Base-by-base conservation (phyloP, 64 coral and sea anemone genomes). In the Stichodactyla helianthus region DNA sequence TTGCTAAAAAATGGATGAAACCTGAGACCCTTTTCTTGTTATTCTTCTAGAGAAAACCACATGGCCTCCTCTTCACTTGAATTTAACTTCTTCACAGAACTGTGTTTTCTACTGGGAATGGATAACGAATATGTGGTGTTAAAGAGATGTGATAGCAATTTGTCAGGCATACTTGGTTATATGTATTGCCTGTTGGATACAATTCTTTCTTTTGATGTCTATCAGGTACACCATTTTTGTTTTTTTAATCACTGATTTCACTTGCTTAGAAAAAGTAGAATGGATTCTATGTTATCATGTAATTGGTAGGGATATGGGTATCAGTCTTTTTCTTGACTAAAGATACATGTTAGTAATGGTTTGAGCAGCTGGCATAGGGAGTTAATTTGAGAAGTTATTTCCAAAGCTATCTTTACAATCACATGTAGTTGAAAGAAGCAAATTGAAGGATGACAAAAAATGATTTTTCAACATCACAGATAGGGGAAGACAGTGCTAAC, bases 31-130 rank as follows among this genome's bases (percentile, higher is more conserved):
- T 20, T 16, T 16, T 52, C 10, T 63, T 5, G 44, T 56, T 22
- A 28, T 79, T 79, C 0, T 79, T 52, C 53, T 52, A 19, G n/a
- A 77, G 65, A 54, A 84, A 90, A 79, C 25, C 20, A 77, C 51
- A 58, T 63, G 16, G 7, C 77, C 4, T 28, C 50, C 55, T 68
- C 90, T 8, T 17, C 85, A 59, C 52, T 86, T 59, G 90, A 92
- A 50, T 92, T 92, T 87, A 60, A 87, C 50, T 92, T 92, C 80
- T 92, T 92, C 59, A 83, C 54, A 53, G 90, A 92, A 83, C 20
- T 92, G 2, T 92, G 85, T 71, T 10, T 52, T 11, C 52, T 92
- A 28, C 11, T 92, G n/a, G 85, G 90, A 79, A 25, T 92, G 17
- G 68, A 74, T 74, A 5, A 31, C 31, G 68, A 74, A 7, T 6